Evolutionary conservation across 1,140 invertebrate species (phyloP).

Genomic region (Catajapyx aquilonaris): DNA sequence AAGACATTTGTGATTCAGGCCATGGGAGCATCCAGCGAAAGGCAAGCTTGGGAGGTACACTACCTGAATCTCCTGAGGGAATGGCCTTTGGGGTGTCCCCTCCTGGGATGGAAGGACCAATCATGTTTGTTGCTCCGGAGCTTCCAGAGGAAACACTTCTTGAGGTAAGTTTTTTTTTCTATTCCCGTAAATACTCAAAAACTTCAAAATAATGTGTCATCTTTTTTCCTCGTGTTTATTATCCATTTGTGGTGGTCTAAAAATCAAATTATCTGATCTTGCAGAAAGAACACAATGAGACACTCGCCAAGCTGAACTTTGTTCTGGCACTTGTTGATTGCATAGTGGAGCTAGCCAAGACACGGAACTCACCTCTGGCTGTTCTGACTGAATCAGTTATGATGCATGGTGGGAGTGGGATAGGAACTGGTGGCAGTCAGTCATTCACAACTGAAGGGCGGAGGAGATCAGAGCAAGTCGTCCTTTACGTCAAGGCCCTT

Average conservation of each 20-base stretch:
- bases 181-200: not conserved
- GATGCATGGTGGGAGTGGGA: too few species aligned
- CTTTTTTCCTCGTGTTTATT: slow-evolving; percentile 5
- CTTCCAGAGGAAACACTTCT: slow-evolving; percentile 86
- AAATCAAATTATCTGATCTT: too few species aligned
- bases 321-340: slow-evolving; percentile 76
- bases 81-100: slow-evolving; percentile 23
- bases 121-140: slow-evolving; percentile 71
- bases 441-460: slow-evolving; percentile 5
- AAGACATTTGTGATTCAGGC: too few species aligned
- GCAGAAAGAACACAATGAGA: slow-evolving; percentile 77
- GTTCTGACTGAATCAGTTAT: slow-evolving; percentile 23
- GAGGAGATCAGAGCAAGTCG: slow-evolving; percentile 78
- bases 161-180: slow-evolving; percentile 52
- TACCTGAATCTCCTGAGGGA: too few species aligned
- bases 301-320: slow-evolving; percentile 80
- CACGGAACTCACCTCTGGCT: slow-evolving; percentile 44
- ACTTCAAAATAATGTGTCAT: slow-evolving; percentile 1
- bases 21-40: too few species aligned
- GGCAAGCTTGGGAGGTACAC: too few species aligned
- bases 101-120: slow-evolving; percentile 29
- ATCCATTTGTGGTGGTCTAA: too few species aligned
- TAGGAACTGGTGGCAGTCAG: too few species aligned
- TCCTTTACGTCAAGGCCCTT: slow-evolving; percentile 70
- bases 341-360: slow-evolving; percentile 64